Base-by-base conservation (phyloP, 2,113 vertebrate species). In the Lynx canadensis region DNA sequence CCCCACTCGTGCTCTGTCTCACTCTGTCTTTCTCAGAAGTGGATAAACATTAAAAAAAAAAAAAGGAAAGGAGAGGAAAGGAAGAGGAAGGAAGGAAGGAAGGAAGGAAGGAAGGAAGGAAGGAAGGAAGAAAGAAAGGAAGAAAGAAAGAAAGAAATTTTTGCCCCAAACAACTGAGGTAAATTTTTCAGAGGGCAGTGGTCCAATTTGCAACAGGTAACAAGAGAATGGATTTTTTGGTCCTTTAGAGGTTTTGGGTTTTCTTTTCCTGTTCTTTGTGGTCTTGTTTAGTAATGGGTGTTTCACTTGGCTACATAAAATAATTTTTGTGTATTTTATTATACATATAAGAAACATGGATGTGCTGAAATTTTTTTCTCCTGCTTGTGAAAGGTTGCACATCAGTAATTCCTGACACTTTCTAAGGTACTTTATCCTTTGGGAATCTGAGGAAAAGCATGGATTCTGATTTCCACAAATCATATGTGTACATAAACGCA, bases 391-490 rank as follows among this genome's bases (percentile, higher is more conserved):
- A 89, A 87, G 60, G 25, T 25, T 68, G 31, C 74, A 15, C 11
- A 89, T 57, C 55, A 60, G 36, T 93, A 71, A 89, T 80, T 78
- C 25, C 38, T 73, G 36, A 71, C 79, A 52, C 94, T 95, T 92
- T 85, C 18, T 76, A 76, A 38, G 41, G 27, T 2, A 82, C 19
- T 68, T 83, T 69, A 50, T 13, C 36, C 13, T 96, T 97, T 91
- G 57, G 50, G 66, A 91, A 57, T 76, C 66, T 80, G 82, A 27
- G 89, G n/a, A 93, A 80, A 63, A 65, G 18, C 8, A 1, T n/a
- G 8, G 18, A 63, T 66, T 48, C 52, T 36, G 71, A 89, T 71
- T 95, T 68, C n/a, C 23, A 76, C 21, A 66, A 71, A 71, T 57
- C 33, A 15, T 71, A 31, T 7, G 25, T 18, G 16, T 23, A 7